Conservation (phyloP, 2,113 vertebrate genomes). For the Phylloscopus whistleri region DNA sequence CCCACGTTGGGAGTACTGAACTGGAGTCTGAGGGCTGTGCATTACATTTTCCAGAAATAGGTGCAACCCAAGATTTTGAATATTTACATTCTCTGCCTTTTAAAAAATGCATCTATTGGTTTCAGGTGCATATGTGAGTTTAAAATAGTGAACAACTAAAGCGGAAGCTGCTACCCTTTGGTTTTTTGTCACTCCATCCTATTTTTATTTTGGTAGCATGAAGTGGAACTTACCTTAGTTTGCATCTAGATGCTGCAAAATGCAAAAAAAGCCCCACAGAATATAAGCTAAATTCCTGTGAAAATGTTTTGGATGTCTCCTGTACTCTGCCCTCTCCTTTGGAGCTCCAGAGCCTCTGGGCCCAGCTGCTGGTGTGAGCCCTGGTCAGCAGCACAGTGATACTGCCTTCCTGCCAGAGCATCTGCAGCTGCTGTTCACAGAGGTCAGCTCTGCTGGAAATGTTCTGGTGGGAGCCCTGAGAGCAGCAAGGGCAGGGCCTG, state of each 20-base stretch:
- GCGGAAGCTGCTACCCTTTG: background rate
- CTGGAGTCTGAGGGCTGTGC: background rate
- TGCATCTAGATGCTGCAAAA: background rate
- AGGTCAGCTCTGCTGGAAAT: background rate
- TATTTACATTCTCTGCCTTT: background rate
- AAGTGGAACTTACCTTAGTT: background rate
- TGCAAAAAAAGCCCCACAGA: background rate
- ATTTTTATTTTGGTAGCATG: background rate
- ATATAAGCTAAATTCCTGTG: background rate
- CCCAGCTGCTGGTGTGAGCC: background rate
- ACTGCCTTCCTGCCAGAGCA: background rate
- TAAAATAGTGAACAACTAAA: background rate
- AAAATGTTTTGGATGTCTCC: background rate
- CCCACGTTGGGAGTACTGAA: background rate
- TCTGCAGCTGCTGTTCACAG: background rate
- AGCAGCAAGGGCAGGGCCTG: background rate
- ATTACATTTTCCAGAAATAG: constrained; percentile 26
- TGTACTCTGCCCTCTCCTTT: background rate
- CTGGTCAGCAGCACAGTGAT: background rate
- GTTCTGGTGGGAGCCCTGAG: rapidly evolving
- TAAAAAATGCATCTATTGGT: background rate
- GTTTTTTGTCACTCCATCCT: background rate
- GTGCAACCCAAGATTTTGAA: background rate
- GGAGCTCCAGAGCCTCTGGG: background rate
- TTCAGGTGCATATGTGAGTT: background rate